Evolutionary conservation across 2,113 vertebrate genomes (phyloP), one percentile per base, ranked within the genome.

Genomic region (Pseudorhombus dupliciocellatus): DNA sequence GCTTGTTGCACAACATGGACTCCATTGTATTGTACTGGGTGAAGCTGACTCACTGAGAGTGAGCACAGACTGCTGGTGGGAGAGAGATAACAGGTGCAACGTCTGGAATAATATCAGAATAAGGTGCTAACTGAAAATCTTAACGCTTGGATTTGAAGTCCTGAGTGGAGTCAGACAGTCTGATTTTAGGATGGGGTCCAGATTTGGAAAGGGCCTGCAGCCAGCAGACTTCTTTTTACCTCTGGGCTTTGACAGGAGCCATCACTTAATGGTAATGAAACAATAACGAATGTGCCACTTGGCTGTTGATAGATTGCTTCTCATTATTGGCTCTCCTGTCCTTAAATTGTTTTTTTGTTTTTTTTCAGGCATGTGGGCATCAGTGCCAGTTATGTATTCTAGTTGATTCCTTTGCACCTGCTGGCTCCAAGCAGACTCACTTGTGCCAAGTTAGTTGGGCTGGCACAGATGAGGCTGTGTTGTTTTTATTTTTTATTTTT

Each of bases 361-460:
- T 28, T 30, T 28, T 30, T 40, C 37, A 2, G 26, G 22, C 34
- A 37, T 48, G 11, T 20, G 12, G 16, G 42, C 2, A 4, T 20
- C 20, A 24, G 42, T 6, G 24, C 46, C 37, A 64, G 24, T 52
- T 25, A 56, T 0, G 2, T 24, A 52, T 40, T 24, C 4, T 48
- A 28, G 22, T 30, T 63, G 21, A 65, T 65, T 50, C 67, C 54
- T 61, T 70, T 64, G 34, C 61, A 65, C 18, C 58, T 61, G 57
- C 21, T 60, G 53, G 66, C 59, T 74, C 54, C 2, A 12, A 42
- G 24, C 2, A 0, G 50, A 56, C 37, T 3, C 20, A 3, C 18
- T 51, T 37, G 51, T 18, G 46, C 65, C 64, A 79, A 55, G 10
- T 26, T 46, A 25, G 70, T 42, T 42, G 44, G 40, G 34, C 42